Percentiles rank a stretch among this genome's conserved stretches.
Conservation (phyloP, 2,797 vertebrate genomes). For the Pelochelys cantorii region DNA sequence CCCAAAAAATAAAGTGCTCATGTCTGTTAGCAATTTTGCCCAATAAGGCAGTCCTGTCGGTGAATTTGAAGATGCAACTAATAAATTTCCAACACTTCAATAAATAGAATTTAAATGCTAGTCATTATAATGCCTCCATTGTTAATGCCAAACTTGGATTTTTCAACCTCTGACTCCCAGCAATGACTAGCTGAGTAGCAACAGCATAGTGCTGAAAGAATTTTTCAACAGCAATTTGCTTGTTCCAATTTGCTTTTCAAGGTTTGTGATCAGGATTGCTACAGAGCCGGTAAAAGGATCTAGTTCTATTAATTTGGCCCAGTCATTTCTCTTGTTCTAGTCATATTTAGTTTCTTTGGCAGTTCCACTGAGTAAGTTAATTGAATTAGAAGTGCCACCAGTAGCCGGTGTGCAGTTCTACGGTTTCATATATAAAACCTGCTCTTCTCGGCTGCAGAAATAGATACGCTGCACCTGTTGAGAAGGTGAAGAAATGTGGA, state of each 20-base stretch:
- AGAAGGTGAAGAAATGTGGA: constrained; percentile 69
- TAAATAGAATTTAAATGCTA: constrained; percentile 80
- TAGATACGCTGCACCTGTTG: constrained; percentile 58
- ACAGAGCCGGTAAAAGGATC: constrained; percentile 78
- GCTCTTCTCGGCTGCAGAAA: constrained; percentile 56
- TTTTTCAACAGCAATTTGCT: constrained; percentile 85
- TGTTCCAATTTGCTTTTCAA: constrained; percentile 86
- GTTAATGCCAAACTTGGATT: constrained; percentile 72
- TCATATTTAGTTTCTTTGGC: constrained; percentile 76
- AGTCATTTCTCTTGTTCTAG: constrained; percentile 76
- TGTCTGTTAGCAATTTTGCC: constrained; percentile 40
- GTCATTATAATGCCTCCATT: constrained; percentile 81
- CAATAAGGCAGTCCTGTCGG: neutral
- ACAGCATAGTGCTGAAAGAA: constrained; percentile 83
- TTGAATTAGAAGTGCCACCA: constrained; percentile 75
- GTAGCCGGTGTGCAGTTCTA: constrained; percentile 48
- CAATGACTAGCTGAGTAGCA: constrained; percentile 75
- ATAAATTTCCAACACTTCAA: constrained; percentile 76
- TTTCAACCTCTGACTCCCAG: constrained; percentile 78
- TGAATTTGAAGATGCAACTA: constrained; percentile 69
- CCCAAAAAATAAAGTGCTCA: constrained; percentile 38
- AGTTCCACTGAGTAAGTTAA: constrained; percentile 77
- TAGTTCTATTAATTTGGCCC: constrained; percentile 79
- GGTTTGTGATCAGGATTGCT: constrained; percentile 77
- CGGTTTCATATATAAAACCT: constrained; percentile 61